A percentile compares a stretch with the other conserved stretches of the same genome.
Evolutionary conservation across 2,797 vertebrate species (phyloP).

Genomic region (Enteromius unitaeniatus): DNA sequence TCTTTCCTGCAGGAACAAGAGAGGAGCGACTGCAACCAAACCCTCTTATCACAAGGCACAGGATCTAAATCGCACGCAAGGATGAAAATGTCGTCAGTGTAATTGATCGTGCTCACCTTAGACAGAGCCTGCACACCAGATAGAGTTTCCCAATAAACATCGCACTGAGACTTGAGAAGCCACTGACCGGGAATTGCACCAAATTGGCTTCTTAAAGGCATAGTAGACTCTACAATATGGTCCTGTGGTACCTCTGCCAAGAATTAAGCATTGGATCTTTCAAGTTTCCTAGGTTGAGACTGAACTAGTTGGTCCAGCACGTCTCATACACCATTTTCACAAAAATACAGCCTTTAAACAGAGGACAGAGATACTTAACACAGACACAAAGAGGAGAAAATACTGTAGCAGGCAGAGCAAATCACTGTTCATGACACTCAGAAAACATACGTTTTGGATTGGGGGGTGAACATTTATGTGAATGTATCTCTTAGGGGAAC

Average conservation of each 20-base stretch:
- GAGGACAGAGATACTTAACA: no score
- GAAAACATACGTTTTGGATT: no score
- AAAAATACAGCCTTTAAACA: no score
- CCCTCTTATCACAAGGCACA: background rate
- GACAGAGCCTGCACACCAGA: constrained; percentile 8
- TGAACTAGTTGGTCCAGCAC: no score
- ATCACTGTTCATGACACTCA: no score
- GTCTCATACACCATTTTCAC: no score
- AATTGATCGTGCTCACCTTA: constrained; percentile 25
- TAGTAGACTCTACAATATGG: background rate
- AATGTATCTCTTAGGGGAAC: no score
- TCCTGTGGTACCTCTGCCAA: background rate
- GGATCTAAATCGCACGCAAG: constrained; percentile 9
- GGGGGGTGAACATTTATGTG: no score
- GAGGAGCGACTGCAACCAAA: constrained; percentile 17
- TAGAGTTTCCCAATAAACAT: constrained; percentile 23
- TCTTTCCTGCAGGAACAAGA: constrained; percentile 21
- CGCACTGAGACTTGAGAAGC: background rate
- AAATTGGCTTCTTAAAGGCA: background rate
- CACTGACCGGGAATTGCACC: background rate
- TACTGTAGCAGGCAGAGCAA: no score
- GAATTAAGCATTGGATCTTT: background rate
- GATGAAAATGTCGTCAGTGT: constrained; percentile 8
- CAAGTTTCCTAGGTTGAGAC: background rate
- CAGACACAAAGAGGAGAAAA: no score